phyloP scores from a whole-genome alignment of 2,797 vertebrate species.

The Echeneis naucrates region DNA sequence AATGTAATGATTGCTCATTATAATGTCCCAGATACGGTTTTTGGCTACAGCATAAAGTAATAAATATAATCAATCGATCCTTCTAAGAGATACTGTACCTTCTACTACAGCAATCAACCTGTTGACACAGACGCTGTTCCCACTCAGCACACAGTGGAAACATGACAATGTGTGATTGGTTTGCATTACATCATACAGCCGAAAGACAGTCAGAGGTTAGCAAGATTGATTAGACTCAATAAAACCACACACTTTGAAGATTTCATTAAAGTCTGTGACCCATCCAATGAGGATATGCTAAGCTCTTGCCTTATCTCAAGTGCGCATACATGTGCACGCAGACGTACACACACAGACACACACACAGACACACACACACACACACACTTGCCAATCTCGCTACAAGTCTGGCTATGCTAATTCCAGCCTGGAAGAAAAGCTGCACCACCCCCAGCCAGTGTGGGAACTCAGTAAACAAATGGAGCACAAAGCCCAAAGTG shows the following conservation, averaged over 20 bases:
- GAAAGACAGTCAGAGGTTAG: conserved; percentile 24
- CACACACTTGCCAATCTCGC: conserved; percentile 33
- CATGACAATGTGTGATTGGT: conserved; percentile 18
- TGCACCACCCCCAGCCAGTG: conserved; percentile 58
- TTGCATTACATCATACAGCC: conserved; percentile 35
- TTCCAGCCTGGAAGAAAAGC: conserved; percentile 62
- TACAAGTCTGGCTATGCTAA: conserved; percentile 58
- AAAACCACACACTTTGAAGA: conserved; percentile 39
- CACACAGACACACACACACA: not conserved
- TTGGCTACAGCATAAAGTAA: conserved; percentile 8
- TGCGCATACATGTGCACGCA: conserved; percentile 14
- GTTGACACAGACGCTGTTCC: conserved; percentile 52
- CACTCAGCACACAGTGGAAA: conserved; percentile 25
- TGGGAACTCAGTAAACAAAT: conserved; percentile 74
- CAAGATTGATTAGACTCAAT: conserved; percentile 44
- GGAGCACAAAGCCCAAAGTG: conserved; percentile 64
- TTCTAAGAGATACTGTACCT: not conserved
- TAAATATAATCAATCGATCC: conserved; percentile 17
- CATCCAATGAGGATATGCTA: conserved; percentile 17
- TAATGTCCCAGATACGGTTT: not conserved
- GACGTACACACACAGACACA: not conserved
- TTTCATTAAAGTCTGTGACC: conserved; percentile 49
- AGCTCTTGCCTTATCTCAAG: conserved; percentile 28
- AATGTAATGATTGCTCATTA: not conserved
- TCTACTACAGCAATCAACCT: conserved; percentile 42